Conservation (phyloP, 2,797 vertebrate genomes). For the Enteromius radiatus region DNA sequence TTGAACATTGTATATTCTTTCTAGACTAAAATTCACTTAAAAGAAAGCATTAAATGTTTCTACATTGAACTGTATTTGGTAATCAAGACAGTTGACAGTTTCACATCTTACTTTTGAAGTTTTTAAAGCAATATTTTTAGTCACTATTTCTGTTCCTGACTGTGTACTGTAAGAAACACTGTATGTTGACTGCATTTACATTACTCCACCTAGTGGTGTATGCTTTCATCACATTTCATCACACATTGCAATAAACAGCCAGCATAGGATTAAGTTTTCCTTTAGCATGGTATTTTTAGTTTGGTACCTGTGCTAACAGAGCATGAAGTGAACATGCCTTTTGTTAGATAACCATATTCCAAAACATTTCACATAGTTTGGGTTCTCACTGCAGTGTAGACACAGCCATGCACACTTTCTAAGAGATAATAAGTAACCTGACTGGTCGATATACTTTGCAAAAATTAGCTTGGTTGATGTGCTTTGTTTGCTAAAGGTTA, state of each 20-base stretch:
- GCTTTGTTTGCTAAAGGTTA: neutral
- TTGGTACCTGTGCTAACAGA: neutral
- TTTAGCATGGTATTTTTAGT: neutral
- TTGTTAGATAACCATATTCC: neutral
- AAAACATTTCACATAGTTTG: neutral
- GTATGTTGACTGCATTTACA: neutral
- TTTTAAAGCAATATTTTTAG: neutral
- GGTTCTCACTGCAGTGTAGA: neutral
- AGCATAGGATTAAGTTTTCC: neutral
- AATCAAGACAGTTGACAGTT: neutral
- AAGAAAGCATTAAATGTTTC: neutral
- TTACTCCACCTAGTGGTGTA: neutral
- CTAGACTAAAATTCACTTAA: neutral
- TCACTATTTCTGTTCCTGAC: neutral
- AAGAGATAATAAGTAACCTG: constrained; percentile 14
- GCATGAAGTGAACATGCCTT: neutral
- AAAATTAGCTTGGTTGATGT: neutral
- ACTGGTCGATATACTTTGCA: neutral
- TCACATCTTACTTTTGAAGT: neutral
- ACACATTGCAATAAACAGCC: neutral
- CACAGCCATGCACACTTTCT: neutral
- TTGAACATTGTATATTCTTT: neutral
- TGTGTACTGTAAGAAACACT: neutral
- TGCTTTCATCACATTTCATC: neutral
- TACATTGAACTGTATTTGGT: neutral